These are phyloP conservation scores for Elysia crispata DNA, from an alignment of 2,888 invertebrate species.

Conservation along the genomic window DNA sequence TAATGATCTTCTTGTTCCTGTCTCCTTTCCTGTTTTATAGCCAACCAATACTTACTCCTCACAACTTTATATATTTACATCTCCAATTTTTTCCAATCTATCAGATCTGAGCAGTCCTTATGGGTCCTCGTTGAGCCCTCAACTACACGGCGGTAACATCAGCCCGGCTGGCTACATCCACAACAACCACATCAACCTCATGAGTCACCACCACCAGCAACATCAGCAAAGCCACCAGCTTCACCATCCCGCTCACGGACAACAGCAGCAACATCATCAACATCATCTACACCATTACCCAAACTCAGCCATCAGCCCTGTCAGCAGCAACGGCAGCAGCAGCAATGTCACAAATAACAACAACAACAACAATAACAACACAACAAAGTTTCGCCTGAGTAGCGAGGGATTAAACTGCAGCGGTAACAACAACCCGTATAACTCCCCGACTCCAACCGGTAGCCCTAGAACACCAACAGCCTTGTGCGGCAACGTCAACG, in stretches of 20 bases:
- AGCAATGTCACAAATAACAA: constrained; percentile 12
- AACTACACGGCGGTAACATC: constrained; percentile 13
- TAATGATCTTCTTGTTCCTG: too few species aligned
- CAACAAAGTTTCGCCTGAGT: background rate
- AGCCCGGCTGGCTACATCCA: constrained; percentile 34
- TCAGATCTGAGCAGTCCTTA: constrained; percentile 44
- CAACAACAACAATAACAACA: constrained; percentile 19
- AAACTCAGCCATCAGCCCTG: constrained; percentile 20
- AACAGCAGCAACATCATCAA: constrained; percentile 18
- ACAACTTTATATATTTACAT: too few species aligned
- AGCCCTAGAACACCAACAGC: constrained; percentile 29
- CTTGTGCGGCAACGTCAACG: constrained; percentile 12
- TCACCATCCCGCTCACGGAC: constrained; percentile 20
- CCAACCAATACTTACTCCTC: too few species aligned
- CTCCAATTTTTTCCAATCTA: background rate
- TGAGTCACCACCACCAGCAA: constrained; percentile 35
- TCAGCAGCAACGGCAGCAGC: constrained; percentile 5
- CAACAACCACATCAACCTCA: constrained; percentile 33
- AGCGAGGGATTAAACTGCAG: background rate
- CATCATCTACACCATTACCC: constrained; percentile 21
- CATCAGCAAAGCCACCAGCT: background rate
- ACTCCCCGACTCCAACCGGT: constrained; percentile 18
- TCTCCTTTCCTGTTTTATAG: too few species aligned
- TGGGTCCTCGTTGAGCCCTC: constrained; percentile 23
- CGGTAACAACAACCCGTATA: constrained; percentile 12